These are phyloP conservation scores for Propithecus deckenii DNA, from an alignment of 2,797 vertebrate species.

Conservation along the genomic window DNA sequence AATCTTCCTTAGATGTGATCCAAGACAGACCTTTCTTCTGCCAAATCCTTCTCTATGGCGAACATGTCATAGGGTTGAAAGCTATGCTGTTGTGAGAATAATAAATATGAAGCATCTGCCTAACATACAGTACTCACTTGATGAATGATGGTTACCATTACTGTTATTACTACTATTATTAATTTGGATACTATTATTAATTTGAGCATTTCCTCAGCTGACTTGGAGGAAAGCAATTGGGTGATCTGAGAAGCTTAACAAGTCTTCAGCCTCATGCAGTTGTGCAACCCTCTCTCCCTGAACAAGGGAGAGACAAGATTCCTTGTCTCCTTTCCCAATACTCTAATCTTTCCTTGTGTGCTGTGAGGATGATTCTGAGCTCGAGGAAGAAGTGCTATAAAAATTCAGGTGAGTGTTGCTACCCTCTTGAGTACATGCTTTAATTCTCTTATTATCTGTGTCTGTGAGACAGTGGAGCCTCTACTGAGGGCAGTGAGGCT, in stretches of 20 bases:
- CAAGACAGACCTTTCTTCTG: conserved; percentile 15
- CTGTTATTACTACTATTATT: neutral
- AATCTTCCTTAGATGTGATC: neutral
- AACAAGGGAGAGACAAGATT: neutral
- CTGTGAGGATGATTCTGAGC: conserved; percentile 27
- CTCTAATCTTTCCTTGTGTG: neutral
- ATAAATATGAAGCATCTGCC: neutral
- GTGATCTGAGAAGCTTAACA: neutral
- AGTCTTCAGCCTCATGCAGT: neutral
- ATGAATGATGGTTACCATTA: neutral
- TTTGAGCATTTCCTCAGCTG: neutral
- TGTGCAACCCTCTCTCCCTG: neutral
- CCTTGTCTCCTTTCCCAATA: neutral
- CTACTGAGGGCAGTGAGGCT: neutral
- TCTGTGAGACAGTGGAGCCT: neutral
- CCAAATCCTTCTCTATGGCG: neutral
- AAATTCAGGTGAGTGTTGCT: neutral
- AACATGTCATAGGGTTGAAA: neutral
- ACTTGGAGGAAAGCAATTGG: neutral
- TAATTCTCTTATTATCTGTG: neutral
- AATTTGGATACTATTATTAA: neutral
- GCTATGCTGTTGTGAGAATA: neutral
- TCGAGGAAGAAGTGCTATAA: neutral
- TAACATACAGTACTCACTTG: neutral
- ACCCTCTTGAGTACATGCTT: neutral